Evolutionary conservation across 2,888 invertebrate species (phyloP).

Genomic region (Trichogramma evanescens): DNA sequence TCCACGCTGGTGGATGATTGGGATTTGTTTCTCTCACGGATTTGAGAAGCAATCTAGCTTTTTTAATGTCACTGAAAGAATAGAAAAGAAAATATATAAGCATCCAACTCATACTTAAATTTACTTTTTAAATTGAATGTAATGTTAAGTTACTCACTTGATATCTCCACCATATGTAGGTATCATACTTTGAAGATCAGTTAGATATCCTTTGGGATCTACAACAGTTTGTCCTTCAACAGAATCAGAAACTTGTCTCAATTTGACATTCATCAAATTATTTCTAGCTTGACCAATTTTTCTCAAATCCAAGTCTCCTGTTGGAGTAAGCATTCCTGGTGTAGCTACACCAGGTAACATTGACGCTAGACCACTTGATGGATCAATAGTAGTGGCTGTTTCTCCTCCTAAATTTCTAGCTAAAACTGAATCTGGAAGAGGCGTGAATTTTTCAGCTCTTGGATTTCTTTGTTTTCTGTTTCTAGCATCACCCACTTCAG

Average conservation of each 20-base stretch:
- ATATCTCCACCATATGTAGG: slow-evolving; percentile 98
- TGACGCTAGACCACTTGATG: slow-evolving; percentile 76
- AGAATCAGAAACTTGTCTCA: slow-evolving; percentile 82
- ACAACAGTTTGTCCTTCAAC: slow-evolving; percentile 99
- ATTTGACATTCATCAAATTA: slow-evolving; percentile 96
- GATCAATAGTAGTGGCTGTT: slow-evolving; percentile 70
- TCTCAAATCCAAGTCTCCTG: slow-evolving; percentile 88
- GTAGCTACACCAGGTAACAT: slow-evolving; percentile 81
- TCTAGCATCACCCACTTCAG: slow-evolving; percentile 98
- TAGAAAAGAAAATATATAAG: slow-evolving; percentile 2
- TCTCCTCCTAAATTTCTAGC: slow-evolving; percentile 81
- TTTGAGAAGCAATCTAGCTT: slow-evolving; percentile 87
- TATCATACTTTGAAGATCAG: slow-evolving; percentile 98
- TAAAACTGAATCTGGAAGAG: slow-evolving; percentile 91
- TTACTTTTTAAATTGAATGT: too few relatives aligned
- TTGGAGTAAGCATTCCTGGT: slow-evolving; percentile 78
- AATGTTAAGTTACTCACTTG: slow-evolving; percentile 50
- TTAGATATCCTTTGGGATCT: slow-evolving; percentile 99
- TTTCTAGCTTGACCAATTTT: slow-evolving; percentile 99
- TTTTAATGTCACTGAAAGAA: slow-evolving; percentile 76
- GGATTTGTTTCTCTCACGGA: slow-evolving; percentile 97
- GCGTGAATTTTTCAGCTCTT: slow-evolving; percentile 92
- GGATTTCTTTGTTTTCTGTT: slow-evolving; percentile 95
- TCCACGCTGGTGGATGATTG: slow-evolving; percentile 99
- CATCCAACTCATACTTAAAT: too few relatives aligned